Evolutionary conservation across 92 coral and sea anemone genomes (phyloP).

Genomic region (Montipora capitata): DNA sequence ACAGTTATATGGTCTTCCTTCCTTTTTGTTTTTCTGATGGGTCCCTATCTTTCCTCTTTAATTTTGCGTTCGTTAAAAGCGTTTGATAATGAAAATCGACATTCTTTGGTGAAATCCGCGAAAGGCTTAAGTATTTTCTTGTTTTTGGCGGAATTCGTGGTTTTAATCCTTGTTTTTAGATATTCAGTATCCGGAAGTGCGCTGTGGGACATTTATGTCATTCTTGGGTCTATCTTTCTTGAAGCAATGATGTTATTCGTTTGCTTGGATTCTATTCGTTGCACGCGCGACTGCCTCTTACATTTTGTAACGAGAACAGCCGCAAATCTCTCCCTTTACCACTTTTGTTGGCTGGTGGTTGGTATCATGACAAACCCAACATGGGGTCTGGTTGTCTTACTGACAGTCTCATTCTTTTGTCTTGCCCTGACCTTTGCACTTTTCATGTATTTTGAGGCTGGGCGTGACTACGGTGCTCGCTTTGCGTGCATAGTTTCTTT

Average conservation of each 20-base stretch:
- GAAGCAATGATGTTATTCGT: neutral
- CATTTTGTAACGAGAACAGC: too few relatives aligned
- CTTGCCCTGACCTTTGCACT: neutral
- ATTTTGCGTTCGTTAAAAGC: neutral
- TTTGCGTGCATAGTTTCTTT: neutral
- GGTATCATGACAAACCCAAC: constrained; percentile 5
- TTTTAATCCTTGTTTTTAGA: neutral
- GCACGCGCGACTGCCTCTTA: too few relatives aligned
- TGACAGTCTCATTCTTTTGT: neutral
- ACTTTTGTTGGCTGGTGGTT: constrained; percentile 12
- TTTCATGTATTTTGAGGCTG: neutral
- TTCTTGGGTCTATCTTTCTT: too few relatives aligned
- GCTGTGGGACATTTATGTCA: neutral
- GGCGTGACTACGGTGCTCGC: neutral
- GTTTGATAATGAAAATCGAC: neutral
- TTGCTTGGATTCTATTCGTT: too few relatives aligned
- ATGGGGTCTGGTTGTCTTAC: neutral
- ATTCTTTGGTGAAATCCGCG: neutral
- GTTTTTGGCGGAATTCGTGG: neutral
- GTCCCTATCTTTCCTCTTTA: neutral
- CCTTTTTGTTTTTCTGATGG: neutral
- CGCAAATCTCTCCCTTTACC: too few relatives aligned
- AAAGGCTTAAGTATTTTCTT: neutral
- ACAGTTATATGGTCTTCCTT: neutral
- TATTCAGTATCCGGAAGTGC: neutral